Evolutionary conservation across 2,113 vertebrate species (phyloP), one percentile per base, ranked within the genome.

Genomic region (Menidia beryllina): DNA sequence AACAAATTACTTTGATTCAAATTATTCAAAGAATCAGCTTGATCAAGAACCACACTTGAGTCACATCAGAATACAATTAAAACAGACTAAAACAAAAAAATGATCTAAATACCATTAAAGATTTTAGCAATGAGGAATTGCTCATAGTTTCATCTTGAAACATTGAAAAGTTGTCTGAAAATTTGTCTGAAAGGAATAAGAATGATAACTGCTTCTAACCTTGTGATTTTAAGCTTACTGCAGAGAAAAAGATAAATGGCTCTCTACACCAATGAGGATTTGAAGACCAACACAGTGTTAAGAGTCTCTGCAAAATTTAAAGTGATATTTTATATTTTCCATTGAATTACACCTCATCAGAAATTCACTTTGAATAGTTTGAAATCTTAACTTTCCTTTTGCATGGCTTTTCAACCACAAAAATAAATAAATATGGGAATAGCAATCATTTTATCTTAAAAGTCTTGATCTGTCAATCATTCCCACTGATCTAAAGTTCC

Each of bases 291-390:
- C 24, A 11, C 49, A 82, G 75, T 61, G 48, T 70, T 72, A 19
- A 75, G 65, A 56, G 45, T 36, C 65, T 24, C 75, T 25, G 43
- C 53, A 50, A 65, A 75, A 89, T 84, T 58, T 69, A 81, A 77
- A 88, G 69, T 87, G 86, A 86, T 83, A 19, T 81, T 87, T 89
- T 78, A 86, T 86, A 82, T 87, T 87, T 91, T 86, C 83, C 75
- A 80, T 84, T 84, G 89, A 87, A 84, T 89, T 91, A 88, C 74
- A 66, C 63, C 84, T 90, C 82, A 90, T 91, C 61, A 55, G 55
- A 75, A 83, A 90, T 88, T 89, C 89, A 87, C 88, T 91, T 92
- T 91, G 81, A 91, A 88, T 81, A 84, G 81, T 83, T 89, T 83
- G 69, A 87, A 88, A 90, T 88, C 84, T 89, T 79, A 80, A 88